Conservation (phyloP, 2,888 invertebrate genomes). For the Cephus spinipes region DNA sequence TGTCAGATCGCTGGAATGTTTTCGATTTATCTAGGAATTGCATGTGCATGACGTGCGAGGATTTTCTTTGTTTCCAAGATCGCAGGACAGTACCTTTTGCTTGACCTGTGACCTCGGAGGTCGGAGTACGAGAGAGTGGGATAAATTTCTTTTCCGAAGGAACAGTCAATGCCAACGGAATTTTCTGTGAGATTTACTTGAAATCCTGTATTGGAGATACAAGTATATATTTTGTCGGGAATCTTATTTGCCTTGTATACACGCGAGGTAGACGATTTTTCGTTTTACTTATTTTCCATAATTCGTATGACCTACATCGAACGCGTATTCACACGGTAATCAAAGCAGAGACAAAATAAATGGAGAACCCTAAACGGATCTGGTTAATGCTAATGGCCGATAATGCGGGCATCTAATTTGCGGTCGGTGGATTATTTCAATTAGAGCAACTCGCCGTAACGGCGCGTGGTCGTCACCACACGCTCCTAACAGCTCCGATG, state of each 20-base stretch:
- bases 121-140: background rate
- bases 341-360: conserved; percentile 15
- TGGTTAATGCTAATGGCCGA: background rate
- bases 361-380: conserved; percentile 10
- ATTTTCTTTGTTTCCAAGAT: too few species aligned
- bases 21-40: background rate
- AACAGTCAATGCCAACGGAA: background rate
- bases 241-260: background rate
- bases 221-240: background rate
- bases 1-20: background rate
- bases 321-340: background rate
- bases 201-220: background rate
- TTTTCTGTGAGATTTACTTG: background rate
- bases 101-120: too few species aligned
- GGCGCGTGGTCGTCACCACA: background rate
- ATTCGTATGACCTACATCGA: background rate
- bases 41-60: too few species aligned
- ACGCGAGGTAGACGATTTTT: background rate
- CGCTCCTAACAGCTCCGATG: background rate
- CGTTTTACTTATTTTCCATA: background rate
- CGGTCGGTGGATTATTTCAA: background rate
- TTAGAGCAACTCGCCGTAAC: background rate
- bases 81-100: too few species aligned
- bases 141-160: background rate
- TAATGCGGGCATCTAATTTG: background rate